Evolutionary conservation across 2,797 vertebrate species (phyloP), one percentile per base, ranked within the genome.

Genomic region (Delichon dasypus): DNA sequence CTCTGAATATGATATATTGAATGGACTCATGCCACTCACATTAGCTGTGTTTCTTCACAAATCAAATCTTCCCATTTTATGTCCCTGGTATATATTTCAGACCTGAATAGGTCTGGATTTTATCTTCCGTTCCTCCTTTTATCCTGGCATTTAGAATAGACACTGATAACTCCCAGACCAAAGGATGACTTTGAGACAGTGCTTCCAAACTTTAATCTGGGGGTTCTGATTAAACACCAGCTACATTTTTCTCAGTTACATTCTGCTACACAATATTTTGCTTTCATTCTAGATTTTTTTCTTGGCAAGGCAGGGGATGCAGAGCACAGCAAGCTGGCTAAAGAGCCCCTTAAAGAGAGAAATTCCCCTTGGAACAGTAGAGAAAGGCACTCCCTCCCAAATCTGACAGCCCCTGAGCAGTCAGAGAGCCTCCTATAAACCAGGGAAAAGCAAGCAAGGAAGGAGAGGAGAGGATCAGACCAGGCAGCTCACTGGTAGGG

Each of bases 11-110:
- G 77, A 79, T 89, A 20, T 5, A 72, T 58, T 55, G 73, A 93
- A 67, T 48, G 73, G 87, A 92, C 21, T 93, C 78, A 77, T 83
- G 82, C n/a, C 76, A 81, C 55, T 81, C 72, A 72, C n/a, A 47
- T 75, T 36, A 73, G 26, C 53, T 70, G 18, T 42, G 22, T 32
- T 64, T 34, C 54, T 78, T 64, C 61, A 64, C n/a, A 81, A 94
- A 91, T 25, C 25, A 2, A 36, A 14, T 40, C 34, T 73, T 89
- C 72, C 60, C 29, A 44, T 30, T 58, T 58, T 16, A 20, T 42
- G 54, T 78, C 26, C 32, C 48, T 76, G 44, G 23, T n/a, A 34
- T 5, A 12, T 67, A 14, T 55, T 53, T 20, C 70, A 84, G 70
- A 78, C 15, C 18, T 51, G 68, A 58, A 53, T 7, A 26, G 23